phyloP scores from a whole-genome alignment of 2,113 vertebrate genomes.

The Spheniscus mendiculus region DNA sequence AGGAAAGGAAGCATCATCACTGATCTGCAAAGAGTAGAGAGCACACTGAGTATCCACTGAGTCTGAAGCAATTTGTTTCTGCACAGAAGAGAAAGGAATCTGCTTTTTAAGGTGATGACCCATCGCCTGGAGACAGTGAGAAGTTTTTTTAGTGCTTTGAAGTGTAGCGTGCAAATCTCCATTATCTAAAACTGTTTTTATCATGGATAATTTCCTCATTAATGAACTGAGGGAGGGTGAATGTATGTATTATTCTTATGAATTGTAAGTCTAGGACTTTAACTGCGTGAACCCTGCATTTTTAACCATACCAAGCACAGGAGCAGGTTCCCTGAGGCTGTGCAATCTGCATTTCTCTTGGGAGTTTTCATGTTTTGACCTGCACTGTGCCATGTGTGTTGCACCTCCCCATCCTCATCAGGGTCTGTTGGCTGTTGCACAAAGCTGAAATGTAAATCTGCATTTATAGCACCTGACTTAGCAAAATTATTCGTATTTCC shows the following conservation, averaged over 20 bases:
- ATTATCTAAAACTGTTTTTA: neutral
- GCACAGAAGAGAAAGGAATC: neutral
- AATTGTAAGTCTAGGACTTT: neutral
- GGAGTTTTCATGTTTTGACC: neutral
- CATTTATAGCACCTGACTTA: neutral
- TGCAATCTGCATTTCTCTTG: neutral
- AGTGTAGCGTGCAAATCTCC: neutral
- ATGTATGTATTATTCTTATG: neutral
- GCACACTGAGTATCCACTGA: neutral
- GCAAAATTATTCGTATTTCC: neutral
- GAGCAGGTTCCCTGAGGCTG: neutral
- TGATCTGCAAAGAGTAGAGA: neutral
- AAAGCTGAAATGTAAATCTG: neutral
- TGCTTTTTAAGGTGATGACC: neutral
- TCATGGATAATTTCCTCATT: neutral
- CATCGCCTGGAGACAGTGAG: neutral
- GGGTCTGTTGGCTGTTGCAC: neutral
- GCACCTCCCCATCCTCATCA: rapidly evolving
- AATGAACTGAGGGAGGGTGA: neutral
- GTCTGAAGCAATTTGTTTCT: neutral
- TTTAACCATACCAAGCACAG: rapidly evolving
- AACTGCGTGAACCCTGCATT: neutral
- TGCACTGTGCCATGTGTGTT: neutral
- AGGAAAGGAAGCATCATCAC: neutral
- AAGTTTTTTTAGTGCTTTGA: neutral